Percentiles rank a stretch among this genome's conserved stretches.
Conservation (phyloP, 2,797 vertebrate genomes). For the Discoglossus pictus region DNA sequence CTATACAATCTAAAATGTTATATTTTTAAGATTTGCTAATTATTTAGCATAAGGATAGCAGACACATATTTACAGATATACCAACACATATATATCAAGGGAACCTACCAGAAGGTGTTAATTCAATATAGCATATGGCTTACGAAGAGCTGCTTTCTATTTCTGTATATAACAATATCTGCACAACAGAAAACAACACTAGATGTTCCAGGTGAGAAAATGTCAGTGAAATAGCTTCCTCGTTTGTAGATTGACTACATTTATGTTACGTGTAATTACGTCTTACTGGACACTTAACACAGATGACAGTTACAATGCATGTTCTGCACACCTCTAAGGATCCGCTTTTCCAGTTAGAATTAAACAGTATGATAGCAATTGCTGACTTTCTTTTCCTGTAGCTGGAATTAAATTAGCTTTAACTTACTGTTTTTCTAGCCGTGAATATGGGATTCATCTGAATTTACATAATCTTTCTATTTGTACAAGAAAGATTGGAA, state of each 20-base stretch:
- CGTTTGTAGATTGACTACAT: slow-evolving; percentile 27
- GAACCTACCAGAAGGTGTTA: slow-evolving; percentile 1
- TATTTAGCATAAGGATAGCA: too few species aligned
- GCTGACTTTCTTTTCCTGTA: slow-evolving; percentile 36
- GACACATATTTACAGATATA: too few species aligned
- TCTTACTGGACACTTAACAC: slow-evolving; percentile 32
- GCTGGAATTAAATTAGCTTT: slow-evolving; percentile 46
- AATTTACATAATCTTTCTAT: slow-evolving; percentile 52
- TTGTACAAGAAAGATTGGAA: slow-evolving; percentile 45
- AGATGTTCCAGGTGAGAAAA: slow-evolving; percentile 34
- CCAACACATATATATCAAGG: too few species aligned
- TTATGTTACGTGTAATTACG: slow-evolving; percentile 32
- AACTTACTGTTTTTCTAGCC: slow-evolving; percentile 38
- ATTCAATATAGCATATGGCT: slow-evolving; percentile 19
- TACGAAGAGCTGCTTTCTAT: not conserved
- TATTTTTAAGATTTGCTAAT: too few species aligned
- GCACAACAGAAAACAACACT: slow-evolving; percentile 20
- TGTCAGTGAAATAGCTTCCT: slow-evolving; percentile 21
- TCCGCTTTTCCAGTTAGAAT: slow-evolving; percentile 28
- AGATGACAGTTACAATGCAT: slow-evolving; percentile 39
- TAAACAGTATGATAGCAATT: slow-evolving; percentile 46
- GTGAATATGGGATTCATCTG: slow-evolving; percentile 27
- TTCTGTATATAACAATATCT: slow-evolving; percentile 25
- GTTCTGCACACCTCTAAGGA: slow-evolving; percentile 19
- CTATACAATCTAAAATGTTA: too few species aligned